These are phyloP conservation scores for Tetropium fuscum DNA, from an alignment of 2,888 invertebrate species.

Conservation along the genomic window DNA sequence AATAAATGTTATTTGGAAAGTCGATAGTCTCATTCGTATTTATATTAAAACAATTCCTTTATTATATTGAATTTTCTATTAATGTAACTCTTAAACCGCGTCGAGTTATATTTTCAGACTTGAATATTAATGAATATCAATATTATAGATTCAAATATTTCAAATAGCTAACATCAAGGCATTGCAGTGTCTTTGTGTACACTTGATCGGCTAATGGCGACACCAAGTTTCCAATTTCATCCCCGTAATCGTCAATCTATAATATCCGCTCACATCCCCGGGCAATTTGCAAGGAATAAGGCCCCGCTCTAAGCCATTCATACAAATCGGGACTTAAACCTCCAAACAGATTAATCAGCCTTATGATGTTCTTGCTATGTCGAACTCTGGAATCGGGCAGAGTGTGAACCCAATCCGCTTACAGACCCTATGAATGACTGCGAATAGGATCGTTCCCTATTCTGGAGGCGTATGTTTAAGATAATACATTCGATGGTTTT, in stretches of 20 bases:
- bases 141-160: too few relatives aligned
- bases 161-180: too few relatives aligned
- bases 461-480: too few relatives aligned
- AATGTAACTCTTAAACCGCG: too few relatives aligned
- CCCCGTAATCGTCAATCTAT: constrained; percentile 29
- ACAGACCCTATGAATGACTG: neutral
- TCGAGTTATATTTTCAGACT: too few relatives aligned
- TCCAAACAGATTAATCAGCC: constrained; percentile 20
- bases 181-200: constrained; percentile 1
- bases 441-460: constrained; percentile 6
- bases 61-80: too few relatives aligned
- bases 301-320: constrained; percentile 4
- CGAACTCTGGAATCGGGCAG: constrained; percentile 4
- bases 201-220: constrained; percentile 16
- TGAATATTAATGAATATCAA: too few relatives aligned
- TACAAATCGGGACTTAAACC: constrained; percentile 16
- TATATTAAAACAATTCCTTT: too few relatives aligned
- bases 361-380: constrained; percentile 13
- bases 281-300: constrained; percentile 12
- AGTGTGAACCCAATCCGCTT: neutral
- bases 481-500: too few relatives aligned
- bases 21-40: too few relatives aligned
- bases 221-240: constrained; percentile 22
- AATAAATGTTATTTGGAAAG: too few relatives aligned
- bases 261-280: constrained; percentile 9